Evolutionary conservation across 1,140 invertebrate species (phyloP).

Genomic region (Hirudo medicinalis): DNA sequence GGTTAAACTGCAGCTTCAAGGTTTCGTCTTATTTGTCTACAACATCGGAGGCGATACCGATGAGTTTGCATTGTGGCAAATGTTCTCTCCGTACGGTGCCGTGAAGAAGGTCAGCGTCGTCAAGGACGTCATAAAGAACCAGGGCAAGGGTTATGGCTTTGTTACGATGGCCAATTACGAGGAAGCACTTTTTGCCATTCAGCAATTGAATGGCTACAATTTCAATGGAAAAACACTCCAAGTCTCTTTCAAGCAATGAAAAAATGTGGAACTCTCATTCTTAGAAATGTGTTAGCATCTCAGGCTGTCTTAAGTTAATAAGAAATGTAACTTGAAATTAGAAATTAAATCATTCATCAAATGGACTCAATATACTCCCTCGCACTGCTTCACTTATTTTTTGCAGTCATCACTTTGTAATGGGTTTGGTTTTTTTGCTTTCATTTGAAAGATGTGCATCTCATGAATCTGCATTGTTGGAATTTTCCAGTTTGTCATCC

Average conservation of each 20-base stretch:
- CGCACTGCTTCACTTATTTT: no score
- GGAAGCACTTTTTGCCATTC: constrained; percentile 40
- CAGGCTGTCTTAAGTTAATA: no score
- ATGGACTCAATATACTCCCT: no score
- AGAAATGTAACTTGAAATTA: no score
- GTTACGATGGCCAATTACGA: constrained; percentile 43
- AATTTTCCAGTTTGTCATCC: no score
- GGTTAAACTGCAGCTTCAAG: constrained; percentile 9
- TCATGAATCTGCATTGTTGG: no score
- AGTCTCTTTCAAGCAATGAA: constrained; percentile 37
- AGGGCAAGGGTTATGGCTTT: constrained; percentile 43
- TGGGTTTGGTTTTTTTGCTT: no score
- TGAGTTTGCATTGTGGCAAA: constrained; percentile 37
- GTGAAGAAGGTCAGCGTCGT: constrained; percentile 41
- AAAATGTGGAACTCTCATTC: neutral
- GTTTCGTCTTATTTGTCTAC: constrained; percentile 41
- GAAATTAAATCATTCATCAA: no score
- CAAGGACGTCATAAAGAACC: constrained; percentile 33
- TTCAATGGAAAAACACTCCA: constrained; percentile 37
- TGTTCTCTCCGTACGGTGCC: constrained; percentile 40
- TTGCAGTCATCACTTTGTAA: no score
- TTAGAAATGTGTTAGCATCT: no score
- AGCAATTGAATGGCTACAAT: constrained; percentile 38
- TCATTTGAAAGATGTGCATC: no score
- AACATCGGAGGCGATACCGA: constrained; percentile 41